Evolutionary conservation across 2,888 invertebrate species (phyloP).

Genomic region (Lamellibrachia columna): DNA sequence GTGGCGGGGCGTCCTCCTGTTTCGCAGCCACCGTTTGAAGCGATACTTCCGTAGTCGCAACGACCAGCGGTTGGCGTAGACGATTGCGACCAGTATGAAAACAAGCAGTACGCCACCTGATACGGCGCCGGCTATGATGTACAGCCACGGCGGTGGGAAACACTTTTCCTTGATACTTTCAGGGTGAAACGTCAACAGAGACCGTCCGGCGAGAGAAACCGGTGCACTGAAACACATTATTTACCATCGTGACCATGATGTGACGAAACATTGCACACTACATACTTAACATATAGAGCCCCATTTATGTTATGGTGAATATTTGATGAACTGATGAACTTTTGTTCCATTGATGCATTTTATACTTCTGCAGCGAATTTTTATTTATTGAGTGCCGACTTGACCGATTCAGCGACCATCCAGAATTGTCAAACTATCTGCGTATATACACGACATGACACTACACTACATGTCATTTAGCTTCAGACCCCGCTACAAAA

Average conservation of each 20-base stretch:
- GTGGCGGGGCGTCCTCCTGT: background rate
- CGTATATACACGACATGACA: too few relatives aligned
- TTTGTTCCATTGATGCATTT: too few relatives aligned
- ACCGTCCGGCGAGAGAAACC: background rate
- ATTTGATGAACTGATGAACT: too few relatives aligned
- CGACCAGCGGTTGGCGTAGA: conserved; percentile 20
- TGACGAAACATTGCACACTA: background rate
- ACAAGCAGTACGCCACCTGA: background rate
- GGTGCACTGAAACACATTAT: background rate
- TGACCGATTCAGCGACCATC: too few relatives aligned
- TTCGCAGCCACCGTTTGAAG: conserved; percentile 6
- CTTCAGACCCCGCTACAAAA: too few relatives aligned
- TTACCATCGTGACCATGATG: background rate
- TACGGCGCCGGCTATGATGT: background rate
- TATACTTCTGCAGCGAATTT: too few relatives aligned
- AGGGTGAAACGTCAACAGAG: background rate
- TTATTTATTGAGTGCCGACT: too few relatives aligned
- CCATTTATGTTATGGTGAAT: too few relatives aligned
- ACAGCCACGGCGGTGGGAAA: background rate
- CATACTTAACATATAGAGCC: background rate
- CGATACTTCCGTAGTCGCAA: conserved; percentile 22
- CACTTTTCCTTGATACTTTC: background rate
- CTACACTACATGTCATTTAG: too few relatives aligned
- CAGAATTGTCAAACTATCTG: too few relatives aligned
- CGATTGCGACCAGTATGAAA: background rate